These are phyloP conservation scores for Capitulum mitella DNA, from an alignment of 2,888 invertebrate species.

Conservation along the genomic window DNA sequence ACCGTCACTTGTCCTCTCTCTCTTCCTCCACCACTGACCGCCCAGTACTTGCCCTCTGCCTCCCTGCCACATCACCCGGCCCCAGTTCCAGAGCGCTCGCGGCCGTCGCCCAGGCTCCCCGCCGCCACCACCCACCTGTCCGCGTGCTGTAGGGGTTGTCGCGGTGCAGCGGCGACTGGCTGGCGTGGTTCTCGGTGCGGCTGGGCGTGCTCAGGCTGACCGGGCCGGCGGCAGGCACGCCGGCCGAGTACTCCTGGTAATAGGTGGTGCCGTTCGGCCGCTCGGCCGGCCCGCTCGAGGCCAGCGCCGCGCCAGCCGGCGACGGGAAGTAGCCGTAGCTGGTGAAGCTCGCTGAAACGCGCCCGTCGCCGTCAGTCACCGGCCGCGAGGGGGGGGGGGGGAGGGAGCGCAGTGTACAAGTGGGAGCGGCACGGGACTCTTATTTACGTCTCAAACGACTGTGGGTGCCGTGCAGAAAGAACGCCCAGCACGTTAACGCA, in stretches of 20 bases:
- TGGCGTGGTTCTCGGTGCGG: slow-evolving; percentile 21
- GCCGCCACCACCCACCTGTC: not conserved
- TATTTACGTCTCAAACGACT: too few relatives aligned
- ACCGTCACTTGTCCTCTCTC: too few relatives aligned
- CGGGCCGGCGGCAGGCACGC: not conserved
- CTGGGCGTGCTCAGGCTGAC: slow-evolving; percentile 22
- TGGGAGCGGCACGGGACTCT: too few relatives aligned
- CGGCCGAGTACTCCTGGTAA: slow-evolving; percentile 21
- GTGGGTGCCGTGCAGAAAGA: too few relatives aligned
- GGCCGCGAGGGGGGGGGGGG: too few relatives aligned
- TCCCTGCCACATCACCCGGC: too few relatives aligned
- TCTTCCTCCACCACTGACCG: too few relatives aligned
- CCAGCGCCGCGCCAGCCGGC: slow-evolving; percentile 51
- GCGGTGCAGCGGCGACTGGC: slow-evolving; percentile 25
- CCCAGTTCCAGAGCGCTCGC: too few relatives aligned
- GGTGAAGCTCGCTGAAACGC: slow-evolving; percentile 45
- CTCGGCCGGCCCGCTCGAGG: slow-evolving; percentile 41
- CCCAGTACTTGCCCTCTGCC: too few relatives aligned
- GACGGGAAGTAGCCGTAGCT: slow-evolving; percentile 48
- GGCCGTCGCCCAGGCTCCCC: too few relatives aligned
- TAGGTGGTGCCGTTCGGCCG: slow-evolving; percentile 43
- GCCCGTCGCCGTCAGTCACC: not conserved
- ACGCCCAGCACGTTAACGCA: too few relatives aligned
- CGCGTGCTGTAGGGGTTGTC: slow-evolving; percentile 3
- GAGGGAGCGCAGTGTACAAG: too few relatives aligned